Evolutionary conservation across 2,888 invertebrate species (phyloP).

Genomic region (Heliconius sara): DNA sequence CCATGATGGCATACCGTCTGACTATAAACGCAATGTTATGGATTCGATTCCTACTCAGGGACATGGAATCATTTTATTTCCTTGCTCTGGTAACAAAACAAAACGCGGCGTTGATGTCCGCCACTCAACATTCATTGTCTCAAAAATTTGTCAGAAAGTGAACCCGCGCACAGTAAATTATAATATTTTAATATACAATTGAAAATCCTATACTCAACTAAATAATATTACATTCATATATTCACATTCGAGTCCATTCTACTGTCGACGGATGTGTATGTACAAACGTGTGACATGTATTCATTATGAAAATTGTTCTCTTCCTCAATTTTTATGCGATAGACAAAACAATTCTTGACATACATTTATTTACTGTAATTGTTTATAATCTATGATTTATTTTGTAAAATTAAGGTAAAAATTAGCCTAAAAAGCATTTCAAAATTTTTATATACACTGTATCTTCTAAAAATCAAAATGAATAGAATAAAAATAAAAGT

Average conservation of each 20-base stretch:
- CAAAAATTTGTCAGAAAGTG: background rate
- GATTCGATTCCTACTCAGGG: no score
- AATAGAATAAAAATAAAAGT: no score
- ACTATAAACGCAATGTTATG: no score
- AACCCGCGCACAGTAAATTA: background rate
- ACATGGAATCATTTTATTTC: no score
- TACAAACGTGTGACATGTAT: conserved; percentile 1
- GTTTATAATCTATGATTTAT: background rate
- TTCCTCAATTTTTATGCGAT: conserved; percentile 4
- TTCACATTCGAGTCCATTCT: background rate
- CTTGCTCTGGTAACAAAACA: no score
- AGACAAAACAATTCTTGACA: conserved; percentile 7
- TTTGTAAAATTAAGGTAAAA: no score
- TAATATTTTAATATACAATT: conserved; percentile 11
- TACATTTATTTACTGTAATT: background rate
- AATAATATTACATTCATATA: conserved; percentile 7
- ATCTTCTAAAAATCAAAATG: no score
- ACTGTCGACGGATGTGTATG: background rate
- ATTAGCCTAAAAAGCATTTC: no score
- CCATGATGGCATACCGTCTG: no score
- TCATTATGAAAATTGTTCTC: conserved; percentile 18
- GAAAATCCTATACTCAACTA: background rate
- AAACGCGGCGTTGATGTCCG: no score
- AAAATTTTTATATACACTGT: no score
- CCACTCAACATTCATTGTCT: no score